phyloP scores from a whole-genome alignment of 2,113 vertebrate species.

The Mustela nigripes region DNA sequence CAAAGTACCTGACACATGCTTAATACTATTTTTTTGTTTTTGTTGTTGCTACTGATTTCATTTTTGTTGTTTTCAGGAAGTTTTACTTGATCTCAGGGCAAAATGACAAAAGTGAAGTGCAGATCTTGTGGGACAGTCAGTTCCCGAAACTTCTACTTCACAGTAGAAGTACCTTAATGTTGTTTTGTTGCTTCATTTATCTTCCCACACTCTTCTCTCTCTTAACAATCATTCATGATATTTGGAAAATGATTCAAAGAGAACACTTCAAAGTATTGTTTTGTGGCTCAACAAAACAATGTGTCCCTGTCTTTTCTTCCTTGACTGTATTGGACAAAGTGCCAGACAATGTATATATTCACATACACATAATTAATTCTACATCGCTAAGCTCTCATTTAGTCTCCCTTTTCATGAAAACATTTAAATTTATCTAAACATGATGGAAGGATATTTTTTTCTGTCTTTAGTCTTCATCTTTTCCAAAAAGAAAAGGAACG shows the following conservation, averaged over 20 bases:
- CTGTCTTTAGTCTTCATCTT: not conserved
- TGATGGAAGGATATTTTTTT: not conserved
- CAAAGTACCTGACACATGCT: not conserved
- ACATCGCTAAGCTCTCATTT: not conserved
- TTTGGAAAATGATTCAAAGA: slow-evolving; percentile 34
- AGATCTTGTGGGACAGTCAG: not conserved
- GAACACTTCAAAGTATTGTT: slow-evolving; percentile 12
- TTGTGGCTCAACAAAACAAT: not conserved
- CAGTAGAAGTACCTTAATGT: not conserved
- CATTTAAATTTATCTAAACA: not conserved
- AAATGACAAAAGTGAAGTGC: not conserved
- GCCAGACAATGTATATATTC: not conserved
- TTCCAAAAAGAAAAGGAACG: not conserved
- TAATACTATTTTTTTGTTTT: not conserved
- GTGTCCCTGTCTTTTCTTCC: not conserved
- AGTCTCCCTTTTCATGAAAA: not conserved
- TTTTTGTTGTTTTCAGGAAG: not conserved
- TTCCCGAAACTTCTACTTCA: not conserved
- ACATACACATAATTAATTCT: not conserved
- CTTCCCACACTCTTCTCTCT: slow-evolving; percentile 19
- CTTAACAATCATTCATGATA: not conserved
- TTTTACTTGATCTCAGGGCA: not conserved
- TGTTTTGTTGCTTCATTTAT: slow-evolving; percentile 31
- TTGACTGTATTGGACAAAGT: not conserved
- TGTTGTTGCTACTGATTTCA: not conserved